Conservation (phyloP, 2,888 invertebrate species). For the Cephus pygmeus region DNA sequence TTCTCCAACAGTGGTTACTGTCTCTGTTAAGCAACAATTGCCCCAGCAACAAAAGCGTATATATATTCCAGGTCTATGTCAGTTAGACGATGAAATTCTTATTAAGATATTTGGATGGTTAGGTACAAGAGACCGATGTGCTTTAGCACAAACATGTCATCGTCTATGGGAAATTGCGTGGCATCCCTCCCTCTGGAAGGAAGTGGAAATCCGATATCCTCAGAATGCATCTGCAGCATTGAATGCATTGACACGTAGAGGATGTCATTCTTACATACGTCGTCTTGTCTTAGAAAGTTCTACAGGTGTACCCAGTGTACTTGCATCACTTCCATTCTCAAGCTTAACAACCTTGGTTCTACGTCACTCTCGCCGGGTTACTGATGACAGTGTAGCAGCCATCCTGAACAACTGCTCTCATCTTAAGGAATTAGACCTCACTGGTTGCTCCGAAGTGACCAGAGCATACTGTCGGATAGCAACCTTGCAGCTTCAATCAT, state of each 20-base stretch:
- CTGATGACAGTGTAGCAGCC: constrained; percentile 49
- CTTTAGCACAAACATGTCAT: constrained; percentile 80
- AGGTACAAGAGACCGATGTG: constrained; percentile 77
- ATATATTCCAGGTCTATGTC: constrained; percentile 35
- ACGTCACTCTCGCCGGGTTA: constrained; percentile 51
- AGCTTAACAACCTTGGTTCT: constrained; percentile 64
- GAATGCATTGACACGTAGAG: constrained; percentile 49
- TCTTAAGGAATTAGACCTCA: constrained; percentile 53
- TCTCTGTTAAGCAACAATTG: constrained; percentile 26
- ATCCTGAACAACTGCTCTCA: constrained; percentile 54
- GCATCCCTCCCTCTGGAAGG: constrained; percentile 79
- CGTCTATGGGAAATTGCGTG: constrained; percentile 82
- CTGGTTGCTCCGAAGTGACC: constrained; percentile 51
- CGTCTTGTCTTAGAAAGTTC: constrained; percentile 54
- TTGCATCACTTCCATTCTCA: constrained; percentile 50
- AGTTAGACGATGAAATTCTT: constrained; percentile 72
- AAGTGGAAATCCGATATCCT: constrained; percentile 54
- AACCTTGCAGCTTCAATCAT: constrained; percentile 80
- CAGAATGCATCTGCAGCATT: constrained; percentile 50
- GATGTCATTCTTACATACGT: constrained; percentile 49
- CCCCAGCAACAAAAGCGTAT: constrained; percentile 36
- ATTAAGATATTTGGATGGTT: constrained; percentile 78
- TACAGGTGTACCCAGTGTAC: constrained; percentile 49
- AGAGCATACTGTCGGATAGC: constrained; percentile 48
- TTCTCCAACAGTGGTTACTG: constrained; percentile 40